Conservation (phyloP, 2,797 vertebrate genomes). For the Protosalanx chinensis region DNA sequence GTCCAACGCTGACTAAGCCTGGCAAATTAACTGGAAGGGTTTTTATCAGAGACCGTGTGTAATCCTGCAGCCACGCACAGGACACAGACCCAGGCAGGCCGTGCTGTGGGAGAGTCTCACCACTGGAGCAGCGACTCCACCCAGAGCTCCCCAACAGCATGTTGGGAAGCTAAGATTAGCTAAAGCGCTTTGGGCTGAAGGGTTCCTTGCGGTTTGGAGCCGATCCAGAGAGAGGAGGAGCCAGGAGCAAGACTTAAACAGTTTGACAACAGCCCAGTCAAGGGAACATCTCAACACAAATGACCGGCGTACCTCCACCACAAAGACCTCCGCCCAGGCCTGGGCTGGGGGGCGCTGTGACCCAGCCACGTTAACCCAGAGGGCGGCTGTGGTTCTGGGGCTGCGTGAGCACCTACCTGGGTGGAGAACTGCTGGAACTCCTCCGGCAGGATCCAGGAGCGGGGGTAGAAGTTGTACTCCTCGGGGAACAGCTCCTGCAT, state of each 20-base stretch:
- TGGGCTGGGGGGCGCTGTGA: too few species aligned
- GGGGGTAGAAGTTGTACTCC: constrained; percentile 96
- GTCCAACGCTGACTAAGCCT: not conserved
- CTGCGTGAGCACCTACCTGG: constrained; percentile 71
- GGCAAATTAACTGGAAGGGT: not conserved
- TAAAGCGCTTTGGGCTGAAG: not conserved
- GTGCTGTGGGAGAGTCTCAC: not conserved
- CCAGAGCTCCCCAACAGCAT: not conserved
- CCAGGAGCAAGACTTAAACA: not conserved
- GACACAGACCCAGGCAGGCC: not conserved
- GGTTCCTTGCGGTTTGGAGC: too few species aligned
- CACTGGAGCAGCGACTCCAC: not conserved
- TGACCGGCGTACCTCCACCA: not conserved
- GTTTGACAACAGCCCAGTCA: constrained; percentile 1
- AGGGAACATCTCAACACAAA: not conserved
- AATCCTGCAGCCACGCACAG: not conserved
- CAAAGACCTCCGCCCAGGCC: too few species aligned
- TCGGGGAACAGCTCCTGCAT: constrained; percentile 94
- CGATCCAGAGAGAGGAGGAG: not conserved
- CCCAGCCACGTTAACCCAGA: not conserved
- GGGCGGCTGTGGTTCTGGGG: not conserved
- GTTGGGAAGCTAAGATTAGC: not conserved
- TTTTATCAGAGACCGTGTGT: not conserved
- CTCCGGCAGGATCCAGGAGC: constrained; percentile 96
- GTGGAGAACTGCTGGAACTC: constrained; percentile 85